Evolutionary conservation across 2,113 vertebrate genomes (phyloP).

Genomic region (Neodontobutis hainanensis): DNA sequence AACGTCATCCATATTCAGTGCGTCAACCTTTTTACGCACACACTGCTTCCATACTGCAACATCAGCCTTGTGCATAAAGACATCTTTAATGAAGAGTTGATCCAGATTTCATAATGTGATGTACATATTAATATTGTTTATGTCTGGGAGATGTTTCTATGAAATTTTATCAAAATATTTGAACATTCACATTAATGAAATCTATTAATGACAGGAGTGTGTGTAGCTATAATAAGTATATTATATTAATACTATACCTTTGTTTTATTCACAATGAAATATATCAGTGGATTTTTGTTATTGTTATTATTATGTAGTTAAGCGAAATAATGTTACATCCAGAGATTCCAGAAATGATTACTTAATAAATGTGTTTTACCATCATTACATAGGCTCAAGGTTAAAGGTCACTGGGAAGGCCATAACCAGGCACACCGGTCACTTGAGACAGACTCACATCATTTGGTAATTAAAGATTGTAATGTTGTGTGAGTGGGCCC

Average conservation of each 20-base stretch:
- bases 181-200: neutral
- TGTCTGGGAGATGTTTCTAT: slow-evolving; percentile 10
- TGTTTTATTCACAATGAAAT: neutral
- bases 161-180: neutral
- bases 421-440: slow-evolving; percentile 1
- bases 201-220: neutral
- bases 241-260: neutral
- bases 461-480: slow-evolving; percentile 42
- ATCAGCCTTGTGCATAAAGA: slow-evolving; percentile 28
- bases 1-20: slow-evolving; percentile 38
- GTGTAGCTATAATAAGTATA: neutral
- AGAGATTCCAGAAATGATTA: slow-evolving; percentile 9
- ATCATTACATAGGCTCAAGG: too few species aligned
- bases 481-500: slow-evolving; percentile 37
- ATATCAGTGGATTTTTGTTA: neutral
- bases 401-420: too few species aligned
- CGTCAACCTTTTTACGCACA: neutral
- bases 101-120: slow-evolving; percentile 26
- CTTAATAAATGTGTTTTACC: too few species aligned
- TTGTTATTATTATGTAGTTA: slow-evolving; percentile 3
- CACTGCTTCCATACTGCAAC: neutral
- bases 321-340: neutral
- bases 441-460: slow-evolving; percentile 30
- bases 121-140: slow-evolving; percentile 31
- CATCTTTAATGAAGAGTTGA: slow-evolving; percentile 27